A percentile compares a stretch with the other conserved stretches of the same genome.
phyloP scores from a whole-genome alignment of 2,113 vertebrate genomes.

The Prionailurus bengalensis region DNA sequence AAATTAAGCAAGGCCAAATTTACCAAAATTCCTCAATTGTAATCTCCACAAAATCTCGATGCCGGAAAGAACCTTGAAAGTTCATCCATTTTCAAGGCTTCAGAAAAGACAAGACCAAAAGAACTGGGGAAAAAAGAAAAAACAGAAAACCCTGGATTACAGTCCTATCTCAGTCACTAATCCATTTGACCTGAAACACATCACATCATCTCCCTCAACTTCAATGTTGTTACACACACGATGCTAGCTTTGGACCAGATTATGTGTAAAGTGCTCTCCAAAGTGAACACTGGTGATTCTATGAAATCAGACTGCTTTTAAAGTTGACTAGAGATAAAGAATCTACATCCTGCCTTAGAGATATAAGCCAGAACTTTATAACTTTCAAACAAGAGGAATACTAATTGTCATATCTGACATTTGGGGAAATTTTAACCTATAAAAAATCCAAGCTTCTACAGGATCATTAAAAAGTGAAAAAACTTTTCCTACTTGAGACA shows the following conservation, averaged over 20 bases:
- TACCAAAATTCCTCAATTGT: conserved; percentile 8
- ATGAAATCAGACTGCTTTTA: not conserved
- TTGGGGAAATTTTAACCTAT: conserved; percentile 6
- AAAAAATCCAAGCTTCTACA: not conserved
- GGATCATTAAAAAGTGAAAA: not conserved
- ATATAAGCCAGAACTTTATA: not conserved
- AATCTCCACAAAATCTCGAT: not conserved
- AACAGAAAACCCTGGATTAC: not conserved
- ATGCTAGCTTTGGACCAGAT: not conserved
- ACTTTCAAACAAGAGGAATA: not conserved
- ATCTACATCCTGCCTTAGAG: not conserved
- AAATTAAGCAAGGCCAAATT: conserved; percentile 51
- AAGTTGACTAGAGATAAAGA: not conserved
- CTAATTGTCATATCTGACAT: not conserved
- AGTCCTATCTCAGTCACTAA: not conserved
- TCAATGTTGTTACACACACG: not conserved
- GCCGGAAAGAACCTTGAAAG: conserved; percentile 53
- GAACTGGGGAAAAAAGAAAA: not conserved
- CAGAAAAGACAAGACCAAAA: conserved; percentile 42
- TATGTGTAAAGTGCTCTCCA: not conserved
- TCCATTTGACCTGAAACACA: conserved; percentile 5
- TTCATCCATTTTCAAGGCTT: conserved; percentile 9
- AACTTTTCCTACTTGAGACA: conserved; percentile 22
- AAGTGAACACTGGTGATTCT: not conserved
- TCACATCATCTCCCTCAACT: not conserved